Conservation (phyloP, 2,888 invertebrate genomes). For the Camponotus fellah region DNA sequence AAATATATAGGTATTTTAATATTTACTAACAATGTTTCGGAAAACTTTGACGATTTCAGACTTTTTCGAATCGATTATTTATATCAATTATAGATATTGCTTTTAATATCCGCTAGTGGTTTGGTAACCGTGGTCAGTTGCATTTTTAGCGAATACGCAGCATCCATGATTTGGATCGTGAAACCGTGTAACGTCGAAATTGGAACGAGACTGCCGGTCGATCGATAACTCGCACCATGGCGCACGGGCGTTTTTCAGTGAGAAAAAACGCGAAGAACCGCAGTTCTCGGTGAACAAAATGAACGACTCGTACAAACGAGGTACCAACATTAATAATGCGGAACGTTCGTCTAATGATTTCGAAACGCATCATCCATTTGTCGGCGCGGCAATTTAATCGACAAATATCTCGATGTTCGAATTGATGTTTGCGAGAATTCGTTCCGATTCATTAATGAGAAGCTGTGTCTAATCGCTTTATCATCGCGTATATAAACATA, state of each 20-base stretch:
- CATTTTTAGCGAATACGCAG: slow-evolving; percentile 45
- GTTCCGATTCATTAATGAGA: slow-evolving; percentile 62
- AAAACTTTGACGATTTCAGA: background rate
- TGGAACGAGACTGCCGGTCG: slow-evolving; percentile 57
- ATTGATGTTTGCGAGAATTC: slow-evolving; percentile 38
- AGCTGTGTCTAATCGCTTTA: slow-evolving; percentile 36
- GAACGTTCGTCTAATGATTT: slow-evolving; percentile 71
- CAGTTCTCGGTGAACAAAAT: slow-evolving; percentile 58
- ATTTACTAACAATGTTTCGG: background rate
- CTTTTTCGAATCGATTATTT: background rate
- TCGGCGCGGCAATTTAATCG: slow-evolving; percentile 67
- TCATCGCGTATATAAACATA: background rate
- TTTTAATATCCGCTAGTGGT: slow-evolving; percentile 31
- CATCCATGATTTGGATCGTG: slow-evolving; percentile 46
- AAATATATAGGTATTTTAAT: background rate
- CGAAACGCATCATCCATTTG: slow-evolving; percentile 68
- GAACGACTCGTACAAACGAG: slow-evolving; percentile 61
- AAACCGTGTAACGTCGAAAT: slow-evolving; percentile 54
- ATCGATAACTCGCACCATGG: slow-evolving; percentile 62
- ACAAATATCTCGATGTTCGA: slow-evolving; percentile 20
- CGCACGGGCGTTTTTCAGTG: slow-evolving; percentile 61
- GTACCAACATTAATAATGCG: slow-evolving; percentile 69
- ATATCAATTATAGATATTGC: background rate
- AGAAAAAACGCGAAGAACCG: slow-evolving; percentile 58
- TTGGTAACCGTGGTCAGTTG: background rate